Base-by-base conservation (phyloP, 2,888 invertebrate genomes). In the Lepidochrysops patricia region DNA sequence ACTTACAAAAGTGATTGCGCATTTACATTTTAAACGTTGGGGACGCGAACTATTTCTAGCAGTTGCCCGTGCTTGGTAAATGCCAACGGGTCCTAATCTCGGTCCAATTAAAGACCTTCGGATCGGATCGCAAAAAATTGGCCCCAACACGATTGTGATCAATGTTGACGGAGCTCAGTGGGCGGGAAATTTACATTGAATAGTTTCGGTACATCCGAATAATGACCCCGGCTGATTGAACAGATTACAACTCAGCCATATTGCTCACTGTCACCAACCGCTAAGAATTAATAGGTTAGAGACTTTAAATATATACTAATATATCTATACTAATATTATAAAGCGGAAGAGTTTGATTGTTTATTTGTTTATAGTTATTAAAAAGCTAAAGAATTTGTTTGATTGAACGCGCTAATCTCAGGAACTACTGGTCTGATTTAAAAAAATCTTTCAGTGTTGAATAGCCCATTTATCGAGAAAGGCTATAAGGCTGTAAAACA, bases 181-280 rank as follows among this genome's bases (percentile, higher is more conserved):
- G 76, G 82, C 71, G 62, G 62, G 62, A 71, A 70, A 87, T 88
- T 88, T 83, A 84, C 87, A 88, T 89, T 86, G 84, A 88, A 88
- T 88, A 70, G 84, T 72, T 76, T 72, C 72, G 72, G 71, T 72
- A 74, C 77, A 77, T 72, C 75, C 72, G 68, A 77, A 78, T 76
- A 74, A 74, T 77, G 71, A 68, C 79, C 77, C 79, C 81, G 78
- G 77, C 79, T 75, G 68, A 68, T 58, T 62, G 67, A 67, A 64
- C 43, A 19, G 58, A 58, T 58, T 58, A 58, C 12, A 35, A 52
- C 35, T 25, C 26, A 25, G 35, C 13, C 19, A 27, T 37, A 25
- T 60, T 35, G 58, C 19, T 48, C 58, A 49, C 26, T 43, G 43
- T 23, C 43, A 43, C 43, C 19, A 43, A 43, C 9, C 19, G 9